Percentiles rank a stretch among this genome's conserved stretches.
Conservation (phyloP, 2,888 invertebrate species). For the Lithodes maja region DNA sequence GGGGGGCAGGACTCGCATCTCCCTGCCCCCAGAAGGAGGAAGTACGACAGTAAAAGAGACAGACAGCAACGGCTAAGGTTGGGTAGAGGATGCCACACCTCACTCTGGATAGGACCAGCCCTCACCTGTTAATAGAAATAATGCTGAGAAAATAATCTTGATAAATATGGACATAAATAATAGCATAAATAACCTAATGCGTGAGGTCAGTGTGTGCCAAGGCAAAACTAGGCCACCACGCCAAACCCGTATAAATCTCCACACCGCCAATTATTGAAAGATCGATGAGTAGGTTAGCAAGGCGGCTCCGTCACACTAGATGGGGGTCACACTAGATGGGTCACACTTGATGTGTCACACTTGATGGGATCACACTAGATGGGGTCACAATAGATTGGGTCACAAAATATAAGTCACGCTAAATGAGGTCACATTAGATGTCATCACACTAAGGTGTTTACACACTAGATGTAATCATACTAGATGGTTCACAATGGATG, state of each 20-base stretch:
- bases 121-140: no score
- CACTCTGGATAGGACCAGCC: no score
- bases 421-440: not conserved
- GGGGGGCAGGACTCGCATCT: no score
- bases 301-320: not conserved
- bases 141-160: no score
- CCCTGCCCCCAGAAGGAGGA: no score
- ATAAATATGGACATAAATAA: no score
- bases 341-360: not conserved
- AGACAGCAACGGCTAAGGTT: no score
- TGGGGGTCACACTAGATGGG: not conserved
- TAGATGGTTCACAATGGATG: not conserved
- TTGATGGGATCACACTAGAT: not conserved
- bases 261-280: not conserved
- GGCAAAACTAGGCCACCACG: not conserved
- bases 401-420: not conserved
- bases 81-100: no score
- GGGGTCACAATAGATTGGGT: not conserved
- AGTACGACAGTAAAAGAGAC: no score
- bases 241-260: not conserved
- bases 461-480: not conserved
- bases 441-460: not conserved
- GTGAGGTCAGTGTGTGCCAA: not conserved
- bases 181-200: not conserved
- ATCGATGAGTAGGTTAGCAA: slow-evolving; percentile 2